phyloP scores from a whole-genome alignment of 2,113 vertebrate genomes.

The Mormoops blainvillei region DNA sequence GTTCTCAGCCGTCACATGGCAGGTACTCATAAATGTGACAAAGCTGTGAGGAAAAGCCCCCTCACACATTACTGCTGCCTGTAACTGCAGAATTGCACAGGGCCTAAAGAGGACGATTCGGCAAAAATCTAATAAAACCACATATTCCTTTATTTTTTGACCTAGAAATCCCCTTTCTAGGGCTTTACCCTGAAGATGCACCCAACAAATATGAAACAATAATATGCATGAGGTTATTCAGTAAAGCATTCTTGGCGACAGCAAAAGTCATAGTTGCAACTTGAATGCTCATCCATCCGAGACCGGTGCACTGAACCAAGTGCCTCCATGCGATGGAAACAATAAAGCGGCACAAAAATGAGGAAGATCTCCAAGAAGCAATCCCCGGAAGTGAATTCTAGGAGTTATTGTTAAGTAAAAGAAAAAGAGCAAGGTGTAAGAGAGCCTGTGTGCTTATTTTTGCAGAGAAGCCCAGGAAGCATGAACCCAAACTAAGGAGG shows the following conservation, averaged over 20 bases:
- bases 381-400: background rate
- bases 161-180: background rate
- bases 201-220: background rate
- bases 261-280: background rate
- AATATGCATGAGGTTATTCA: background rate
- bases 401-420: background rate
- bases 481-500: background rate
- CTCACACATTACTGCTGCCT: background rate
- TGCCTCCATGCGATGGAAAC: background rate
- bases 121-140: background rate
- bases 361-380: background rate
- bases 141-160: background rate
- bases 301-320: background rate
- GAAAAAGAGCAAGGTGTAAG: background rate
- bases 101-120: background rate
- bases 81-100: background rate
- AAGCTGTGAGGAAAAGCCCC: background rate
- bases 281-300: background rate
- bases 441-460: background rate
- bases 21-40: background rate
- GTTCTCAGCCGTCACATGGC: background rate
- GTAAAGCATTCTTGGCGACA: background rate
- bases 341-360: background rate
- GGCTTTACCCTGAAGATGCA: background rate
- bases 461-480: background rate